Evolutionary conservation across 2,888 invertebrate genomes (phyloP), one percentile per base, ranked within the genome.

Genomic region (Dynastes maya): DNA sequence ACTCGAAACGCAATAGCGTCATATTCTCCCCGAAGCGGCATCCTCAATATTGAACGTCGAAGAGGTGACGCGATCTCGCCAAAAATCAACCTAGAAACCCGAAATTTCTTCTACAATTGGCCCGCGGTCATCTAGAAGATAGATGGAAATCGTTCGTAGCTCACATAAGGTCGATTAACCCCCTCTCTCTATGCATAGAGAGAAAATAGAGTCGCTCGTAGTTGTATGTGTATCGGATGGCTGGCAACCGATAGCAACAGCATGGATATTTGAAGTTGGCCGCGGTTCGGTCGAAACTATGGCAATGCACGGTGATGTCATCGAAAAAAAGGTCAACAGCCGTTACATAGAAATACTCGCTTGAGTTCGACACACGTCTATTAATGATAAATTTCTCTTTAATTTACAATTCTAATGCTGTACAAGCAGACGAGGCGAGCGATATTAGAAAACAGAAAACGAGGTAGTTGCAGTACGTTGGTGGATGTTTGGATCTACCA

Each of bases 261-360:
- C 13, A n/a, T 63, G 22, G 8, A 63, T 32, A 29, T 63, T 45
- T 45, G 45, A 45, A 45, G 63, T 63, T 32, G 63, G 63, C 32
- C 63, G 63, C 13, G 29, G 61, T 13, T 63, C 63, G 63, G 29
- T 32, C 63, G 29, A 63, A 63, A 32, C 63, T 63, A 63, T 63
- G 63, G 63, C 63, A 63, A 63, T 63, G 63, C 2, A 13, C 29
- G 63, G 27, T 63, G 63, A 63, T 63, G 63, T 63, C 63, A 63
- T 63, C 63, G 63, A 29, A 63, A 45, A 45, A 63, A 63, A 63
- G 63, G 63, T 63, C 63, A 63, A 63, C 63, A 63, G 63, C 63
- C 63, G 63, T 29, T 29, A 11, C 8, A 63, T 63, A 63, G 63
- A 63, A 63, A 63, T 63, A 45, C 45, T 45, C 45, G 45, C 9